Conservation (phyloP, 2,888 invertebrate genomes). For the Eupelmus urozonus region DNA sequence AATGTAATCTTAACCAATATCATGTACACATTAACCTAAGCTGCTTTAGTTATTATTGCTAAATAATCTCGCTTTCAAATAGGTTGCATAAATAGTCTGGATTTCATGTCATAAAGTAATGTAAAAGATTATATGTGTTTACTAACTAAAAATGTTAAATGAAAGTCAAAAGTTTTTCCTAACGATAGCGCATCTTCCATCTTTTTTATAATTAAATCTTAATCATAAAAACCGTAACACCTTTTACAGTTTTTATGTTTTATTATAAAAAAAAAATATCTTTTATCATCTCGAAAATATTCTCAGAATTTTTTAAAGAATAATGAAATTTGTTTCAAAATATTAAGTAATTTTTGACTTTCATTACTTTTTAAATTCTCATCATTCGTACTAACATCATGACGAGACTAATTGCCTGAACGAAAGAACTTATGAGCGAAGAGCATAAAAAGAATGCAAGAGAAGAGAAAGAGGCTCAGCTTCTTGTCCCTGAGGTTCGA, state of each 20-base stretch:
- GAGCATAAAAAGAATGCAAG: conserved; percentile 43
- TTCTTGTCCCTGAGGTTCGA: conserved; percentile 42
- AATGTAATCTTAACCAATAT: conserved; percentile 38
- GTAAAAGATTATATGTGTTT: conserved; percentile 21
- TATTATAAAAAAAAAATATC: too few species aligned
- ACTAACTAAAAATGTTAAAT: conserved; percentile 51
- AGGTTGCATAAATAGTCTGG: conserved; percentile 7
- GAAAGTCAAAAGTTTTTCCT: conserved; percentile 25
- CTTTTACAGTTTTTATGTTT: not conserved
- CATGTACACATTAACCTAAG: conserved; percentile 46
- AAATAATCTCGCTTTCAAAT: conserved; percentile 46
- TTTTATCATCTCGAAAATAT: too few species aligned
- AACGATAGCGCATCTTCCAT: too few species aligned
- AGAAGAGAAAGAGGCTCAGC: conserved; percentile 28
- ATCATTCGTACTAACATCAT: conserved; percentile 48
- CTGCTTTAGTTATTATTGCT: conserved; percentile 36
- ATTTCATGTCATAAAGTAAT: conserved; percentile 6
- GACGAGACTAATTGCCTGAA: conserved; percentile 47
- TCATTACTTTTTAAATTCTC: conserved; percentile 29
- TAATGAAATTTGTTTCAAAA: not conserved
- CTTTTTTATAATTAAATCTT: too few species aligned
- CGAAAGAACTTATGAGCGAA: conserved; percentile 40
- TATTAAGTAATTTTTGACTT: conserved; percentile 30
- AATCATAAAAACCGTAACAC: not conserved
- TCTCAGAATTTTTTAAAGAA: too few species aligned